A percentile compares a stretch with the other conserved stretches of the same genome.
These are phyloP conservation scores for Papilio dardanus DNA, from an alignment of 1,140 invertebrate genomes.

Conservation along the genomic window DNA sequence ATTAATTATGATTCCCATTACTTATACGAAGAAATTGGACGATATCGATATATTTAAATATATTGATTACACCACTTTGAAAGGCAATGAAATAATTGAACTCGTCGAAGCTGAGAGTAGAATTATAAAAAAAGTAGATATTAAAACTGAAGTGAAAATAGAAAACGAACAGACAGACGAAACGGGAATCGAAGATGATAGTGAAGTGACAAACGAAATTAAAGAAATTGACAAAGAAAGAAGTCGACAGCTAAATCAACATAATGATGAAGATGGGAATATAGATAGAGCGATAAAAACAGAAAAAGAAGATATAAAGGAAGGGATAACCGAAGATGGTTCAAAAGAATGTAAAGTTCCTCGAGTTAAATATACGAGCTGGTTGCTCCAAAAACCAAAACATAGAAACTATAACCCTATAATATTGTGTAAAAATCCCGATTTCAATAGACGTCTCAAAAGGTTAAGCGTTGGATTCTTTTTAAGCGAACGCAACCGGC, in stretches of 20 bases:
- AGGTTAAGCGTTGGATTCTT: slow-evolving; percentile 64
- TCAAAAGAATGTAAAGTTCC: slow-evolving; percentile 6
- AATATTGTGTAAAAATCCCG: slow-evolving; percentile 74
- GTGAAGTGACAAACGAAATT: slow-evolving; percentile 35
- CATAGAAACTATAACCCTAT: slow-evolving; percentile 64
- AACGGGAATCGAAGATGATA: slow-evolving; percentile 43
- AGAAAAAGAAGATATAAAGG: slow-evolving; percentile 31
- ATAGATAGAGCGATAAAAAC: slow-evolving; percentile 40
- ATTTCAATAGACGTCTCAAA: slow-evolving; percentile 75
- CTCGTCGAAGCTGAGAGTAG: slow-evolving; percentile 54
- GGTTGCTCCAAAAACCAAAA: slow-evolving; percentile 69
- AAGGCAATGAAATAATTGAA: slow-evolving; percentile 54
- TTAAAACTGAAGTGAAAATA: neutral
- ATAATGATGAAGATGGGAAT: neutral
- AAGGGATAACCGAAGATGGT: slow-evolving; percentile 26
- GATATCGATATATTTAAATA: slow-evolving; percentile 62
- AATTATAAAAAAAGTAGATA: slow-evolving; percentile 37
- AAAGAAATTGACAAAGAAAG: slow-evolving; percentile 16
- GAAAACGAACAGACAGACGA: neutral
- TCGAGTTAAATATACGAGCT: slow-evolving; percentile 56
- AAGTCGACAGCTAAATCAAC: neutral
- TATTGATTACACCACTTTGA: slow-evolving; percentile 45
- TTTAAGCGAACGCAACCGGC: slow-evolving; percentile 58
- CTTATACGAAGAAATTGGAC: slow-evolving; percentile 68
- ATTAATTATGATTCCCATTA: slow-evolving; percentile 61